These are phyloP conservation scores for Sclerodermus sp. DNA, from an alignment of 2,888 invertebrate genomes.

Conservation along the genomic window DNA sequence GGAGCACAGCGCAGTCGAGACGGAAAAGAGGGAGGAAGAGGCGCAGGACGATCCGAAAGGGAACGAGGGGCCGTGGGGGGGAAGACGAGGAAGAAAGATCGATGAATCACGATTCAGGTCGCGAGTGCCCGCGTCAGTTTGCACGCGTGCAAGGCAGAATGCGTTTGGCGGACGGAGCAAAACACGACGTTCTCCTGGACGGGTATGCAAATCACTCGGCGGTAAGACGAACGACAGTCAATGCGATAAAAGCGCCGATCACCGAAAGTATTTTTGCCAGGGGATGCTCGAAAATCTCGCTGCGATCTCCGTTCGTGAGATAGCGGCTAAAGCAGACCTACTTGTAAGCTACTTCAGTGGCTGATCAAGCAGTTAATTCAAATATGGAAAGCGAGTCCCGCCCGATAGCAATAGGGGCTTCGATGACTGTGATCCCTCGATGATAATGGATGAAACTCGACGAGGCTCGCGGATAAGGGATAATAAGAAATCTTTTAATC, in stretches of 20 bases:
- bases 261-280: constrained; percentile 26
- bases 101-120: constrained; percentile 32
- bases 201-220: constrained; percentile 38
- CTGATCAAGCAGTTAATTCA: constrained; percentile 18
- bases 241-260: constrained; percentile 38
- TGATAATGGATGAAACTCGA: too few relatives aligned
- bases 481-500: too few relatives aligned
- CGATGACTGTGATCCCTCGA: too few relatives aligned
- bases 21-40: too few relatives aligned
- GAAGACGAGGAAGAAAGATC: constrained; percentile 14
- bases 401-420: too few relatives aligned
- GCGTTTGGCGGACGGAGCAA: constrained; percentile 13
- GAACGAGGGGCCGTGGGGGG: constrained; percentile 15
- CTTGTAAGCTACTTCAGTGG: constrained; percentile 35
- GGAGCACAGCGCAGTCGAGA: too few relatives aligned
- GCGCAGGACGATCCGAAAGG: background rate
- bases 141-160: constrained; percentile 12
- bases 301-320: constrained; percentile 18
- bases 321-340: constrained; percentile 16
- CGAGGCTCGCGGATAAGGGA: too few relatives aligned
- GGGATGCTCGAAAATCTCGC: constrained; percentile 32
- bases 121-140: constrained; percentile 21
- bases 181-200: constrained; percentile 10
- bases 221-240: constrained; percentile 15
- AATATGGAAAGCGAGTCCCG: background rate